Base-by-base conservation (phyloP, 2,113 vertebrate genomes). In the Dissostichus mawsoni region DNA sequence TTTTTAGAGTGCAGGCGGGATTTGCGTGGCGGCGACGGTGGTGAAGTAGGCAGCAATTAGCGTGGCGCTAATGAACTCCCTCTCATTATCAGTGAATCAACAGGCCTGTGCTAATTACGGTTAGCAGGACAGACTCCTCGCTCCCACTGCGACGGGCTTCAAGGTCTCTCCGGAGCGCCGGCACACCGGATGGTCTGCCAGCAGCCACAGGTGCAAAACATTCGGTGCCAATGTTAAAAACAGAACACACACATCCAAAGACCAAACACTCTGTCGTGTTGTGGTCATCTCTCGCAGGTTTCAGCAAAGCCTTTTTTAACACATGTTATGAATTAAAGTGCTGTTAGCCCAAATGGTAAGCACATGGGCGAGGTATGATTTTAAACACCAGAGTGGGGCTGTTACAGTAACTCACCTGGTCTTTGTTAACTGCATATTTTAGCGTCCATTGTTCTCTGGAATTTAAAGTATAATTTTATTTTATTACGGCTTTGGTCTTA, bases 51-150 rank as follows among this genome's bases (percentile, higher is more conserved):
- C 88, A 87, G 94, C 93, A 95, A 95, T 95, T 95, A 95, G 91
- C 53, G 68, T 84, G 77, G 86, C 62, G 92, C 92, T 95, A 96
- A 95, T 95, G 93, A 95, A 96, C 93, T 95, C 90, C 91, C 90
- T 89, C 92, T 94, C 94, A 95, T 95, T 95, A 94, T 94, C 93
- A 89, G 90, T 82, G 92, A 95, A 95, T 95, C 94, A 95, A 95
- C 93, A 93, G 93, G 92, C 93, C 91, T 71, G 87, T 87, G 94
- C 94, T 95, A 95, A 95, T 95, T 95, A 94, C 85, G 83, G 92
- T 87, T 92, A 92, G 93, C 93, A 93, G 93, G 91, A 94, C 90
- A 86, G 92, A 93, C 90, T 94, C 86, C 76, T 91, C 89, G 93
- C 93, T 92, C 89, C 91, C 90, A 85, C 88, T 87, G 90, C 88